A percentile compares a stretch with the other conserved stretches of the same genome.
Evolutionary conservation across 35 echinoderm and acorn worm species (phyloP).

Genomic region (Eucidaris tribuloides): DNA sequence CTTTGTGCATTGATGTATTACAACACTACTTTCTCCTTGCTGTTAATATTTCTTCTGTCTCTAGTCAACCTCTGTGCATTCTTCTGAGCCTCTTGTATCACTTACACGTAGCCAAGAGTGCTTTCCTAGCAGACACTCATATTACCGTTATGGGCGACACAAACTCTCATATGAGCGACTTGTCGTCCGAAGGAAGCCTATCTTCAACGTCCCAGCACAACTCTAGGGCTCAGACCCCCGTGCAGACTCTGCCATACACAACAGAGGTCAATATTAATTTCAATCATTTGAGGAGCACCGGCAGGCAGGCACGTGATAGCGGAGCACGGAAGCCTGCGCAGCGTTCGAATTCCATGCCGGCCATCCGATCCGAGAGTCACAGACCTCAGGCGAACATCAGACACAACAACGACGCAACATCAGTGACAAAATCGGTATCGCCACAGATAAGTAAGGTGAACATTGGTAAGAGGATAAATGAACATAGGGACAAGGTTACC

Average conservation of each 20-base stretch:
- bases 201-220: slow-evolving; percentile 29
- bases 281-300: slow-evolving; percentile 30
- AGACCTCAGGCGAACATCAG: not conserved
- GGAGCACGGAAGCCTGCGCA: slow-evolving; percentile 30
- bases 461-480: not conserved
- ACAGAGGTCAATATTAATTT: slow-evolving; percentile 53
- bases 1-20: too few species aligned
- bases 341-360: slow-evolving; percentile 53
- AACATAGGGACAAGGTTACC: not conserved
- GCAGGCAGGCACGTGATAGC: slow-evolving; percentile 11
- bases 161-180: slow-evolving; percentile 43
- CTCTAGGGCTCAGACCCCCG: not conserved
- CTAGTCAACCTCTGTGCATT: too few species aligned
- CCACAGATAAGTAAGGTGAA: not conserved
- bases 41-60: too few species aligned
- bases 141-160: slow-evolving; percentile 40
- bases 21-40: too few species aligned
- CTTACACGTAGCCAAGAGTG: not conserved
- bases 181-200: slow-evolving; percentile 48
- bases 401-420: not conserved
- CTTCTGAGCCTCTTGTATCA: slow-evolving; percentile 17
- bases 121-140: not conserved
- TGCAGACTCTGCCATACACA: slow-evolving; percentile 46
- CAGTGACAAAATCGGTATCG: not conserved
- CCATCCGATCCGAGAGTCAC: not conserved